A percentile compares a stretch with the other conserved stretches of the same genome.
phyloP scores from a whole-genome alignment of 1,140 invertebrate genomes.

The Doryteuthis pealeii region DNA sequence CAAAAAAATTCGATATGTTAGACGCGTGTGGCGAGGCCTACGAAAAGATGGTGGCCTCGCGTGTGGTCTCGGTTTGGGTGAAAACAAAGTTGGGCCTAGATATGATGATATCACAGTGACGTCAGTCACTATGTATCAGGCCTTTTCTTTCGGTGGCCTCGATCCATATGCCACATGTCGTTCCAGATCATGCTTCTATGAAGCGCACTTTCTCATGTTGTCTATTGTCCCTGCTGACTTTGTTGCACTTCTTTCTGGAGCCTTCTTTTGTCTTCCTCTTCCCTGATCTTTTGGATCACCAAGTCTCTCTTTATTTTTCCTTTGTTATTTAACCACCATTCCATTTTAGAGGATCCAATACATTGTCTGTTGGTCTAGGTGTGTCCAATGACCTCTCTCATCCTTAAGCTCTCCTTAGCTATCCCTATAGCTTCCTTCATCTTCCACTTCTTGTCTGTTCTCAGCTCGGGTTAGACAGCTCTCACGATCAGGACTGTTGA shows the following conservation, averaged over 20 bases:
- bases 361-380: neutral
- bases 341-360: neutral
- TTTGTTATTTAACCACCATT: neutral
- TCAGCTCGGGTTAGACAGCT: neutral
- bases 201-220: neutral
- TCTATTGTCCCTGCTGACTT: neutral
- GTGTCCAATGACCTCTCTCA: neutral
- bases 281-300: constrained; percentile 7
- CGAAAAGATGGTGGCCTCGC: no score
- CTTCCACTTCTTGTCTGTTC: neutral
- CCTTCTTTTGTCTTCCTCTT: neutral
- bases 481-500: neutral
- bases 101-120: no score
- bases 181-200: neutral
- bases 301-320: constrained; percentile 7
- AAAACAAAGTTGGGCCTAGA: no score
- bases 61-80: no score
- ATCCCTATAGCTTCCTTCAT: neutral
- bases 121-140: no score
- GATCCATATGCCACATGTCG: neutral
- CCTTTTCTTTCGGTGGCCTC: no score
- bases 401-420: neutral
- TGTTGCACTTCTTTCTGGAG: constrained; percentile 9
- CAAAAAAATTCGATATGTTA: no score
- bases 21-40: no score